A percentile compares a stretch with the other conserved stretches of the same genome.
Evolutionary conservation across 2,888 invertebrate genomes (phyloP).

Genomic region (Machimus rusticus): DNA sequence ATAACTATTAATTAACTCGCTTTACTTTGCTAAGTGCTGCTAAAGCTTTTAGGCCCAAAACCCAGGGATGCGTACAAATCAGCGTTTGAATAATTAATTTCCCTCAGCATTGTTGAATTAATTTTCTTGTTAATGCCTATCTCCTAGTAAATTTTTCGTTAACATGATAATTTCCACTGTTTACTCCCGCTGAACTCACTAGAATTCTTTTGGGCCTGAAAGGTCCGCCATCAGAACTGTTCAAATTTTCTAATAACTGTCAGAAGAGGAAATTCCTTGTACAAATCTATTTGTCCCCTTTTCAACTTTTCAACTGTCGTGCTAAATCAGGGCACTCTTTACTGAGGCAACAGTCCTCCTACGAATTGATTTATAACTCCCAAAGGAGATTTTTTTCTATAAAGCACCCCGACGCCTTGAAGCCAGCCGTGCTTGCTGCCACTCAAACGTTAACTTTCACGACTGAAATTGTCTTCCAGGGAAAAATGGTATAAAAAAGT

Average conservation of each 20-base stretch:
- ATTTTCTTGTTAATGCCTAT: not conserved
- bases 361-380: constrained; percentile 6
- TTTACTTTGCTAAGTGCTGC: not conserved
- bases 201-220: not conserved
- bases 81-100: not conserved
- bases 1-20: not conserved
- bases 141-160: not conserved
- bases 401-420: not conserved
- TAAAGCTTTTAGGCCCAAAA: not conserved
- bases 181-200: not conserved
- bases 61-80: not conserved
- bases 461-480: not conserved
- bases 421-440: not conserved
- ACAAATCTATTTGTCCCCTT: not conserved
- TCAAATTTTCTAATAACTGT: not conserved
- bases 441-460: not conserved
- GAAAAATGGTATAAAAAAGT: not conserved
- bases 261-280: not conserved
- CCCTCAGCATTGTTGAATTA: not conserved
- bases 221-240: not conserved
- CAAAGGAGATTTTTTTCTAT: not conserved
- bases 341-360: not conserved
- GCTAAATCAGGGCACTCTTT: not conserved
- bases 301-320: not conserved
- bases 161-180: not conserved